Evolutionary conservation across 1,140 invertebrate genomes (phyloP).

Genomic region (Pectinophora gossypiella): DNA sequence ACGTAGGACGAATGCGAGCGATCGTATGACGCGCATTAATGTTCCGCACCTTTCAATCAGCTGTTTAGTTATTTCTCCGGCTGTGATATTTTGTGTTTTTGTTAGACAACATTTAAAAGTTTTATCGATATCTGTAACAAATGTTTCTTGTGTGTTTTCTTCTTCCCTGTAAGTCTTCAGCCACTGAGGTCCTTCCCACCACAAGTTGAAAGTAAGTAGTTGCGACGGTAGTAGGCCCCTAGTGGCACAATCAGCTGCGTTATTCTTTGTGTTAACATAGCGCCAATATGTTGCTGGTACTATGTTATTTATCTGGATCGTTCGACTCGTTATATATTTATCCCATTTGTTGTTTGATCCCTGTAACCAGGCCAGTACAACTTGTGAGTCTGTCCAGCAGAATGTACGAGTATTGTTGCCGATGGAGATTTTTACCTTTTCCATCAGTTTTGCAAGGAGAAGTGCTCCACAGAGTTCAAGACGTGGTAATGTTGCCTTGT

Average conservation of each 20-base stretch:
- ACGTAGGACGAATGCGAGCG: conserved; percentile 14
- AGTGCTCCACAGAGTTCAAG: conserved; percentile 66
- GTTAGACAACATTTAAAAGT: background rate
- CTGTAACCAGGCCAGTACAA: conserved; percentile 40
- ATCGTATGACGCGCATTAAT: conserved; percentile 11
- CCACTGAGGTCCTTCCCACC: conserved; percentile 23
- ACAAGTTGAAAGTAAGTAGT: conserved; percentile 16
- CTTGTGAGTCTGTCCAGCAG: conserved; percentile 37
- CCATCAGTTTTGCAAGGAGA: conserved; percentile 37
- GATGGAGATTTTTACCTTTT: conserved; percentile 20
- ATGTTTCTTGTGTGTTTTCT: background rate
- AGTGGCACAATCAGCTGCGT: conserved; percentile 31
- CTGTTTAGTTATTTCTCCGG: conserved; percentile 6
- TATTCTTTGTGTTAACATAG: conserved; percentile 28
- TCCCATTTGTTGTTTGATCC: conserved; percentile 28
- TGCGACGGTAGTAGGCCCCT: conserved; percentile 18
- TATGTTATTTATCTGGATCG: conserved; percentile 33
- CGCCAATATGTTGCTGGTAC: no score
- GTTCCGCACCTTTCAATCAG: conserved; percentile 16
- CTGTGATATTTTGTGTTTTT: background rate
- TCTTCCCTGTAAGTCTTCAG: conserved; percentile 1
- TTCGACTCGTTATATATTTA: conserved; percentile 48
- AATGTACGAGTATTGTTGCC: conserved; percentile 4
- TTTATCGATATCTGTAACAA: no score
- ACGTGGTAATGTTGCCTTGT: conserved; percentile 59